These are phyloP conservation scores for Hydrochoerus hydrochaeris DNA, from an alignment of 2,113 vertebrate species.

Conservation along the genomic window DNA sequence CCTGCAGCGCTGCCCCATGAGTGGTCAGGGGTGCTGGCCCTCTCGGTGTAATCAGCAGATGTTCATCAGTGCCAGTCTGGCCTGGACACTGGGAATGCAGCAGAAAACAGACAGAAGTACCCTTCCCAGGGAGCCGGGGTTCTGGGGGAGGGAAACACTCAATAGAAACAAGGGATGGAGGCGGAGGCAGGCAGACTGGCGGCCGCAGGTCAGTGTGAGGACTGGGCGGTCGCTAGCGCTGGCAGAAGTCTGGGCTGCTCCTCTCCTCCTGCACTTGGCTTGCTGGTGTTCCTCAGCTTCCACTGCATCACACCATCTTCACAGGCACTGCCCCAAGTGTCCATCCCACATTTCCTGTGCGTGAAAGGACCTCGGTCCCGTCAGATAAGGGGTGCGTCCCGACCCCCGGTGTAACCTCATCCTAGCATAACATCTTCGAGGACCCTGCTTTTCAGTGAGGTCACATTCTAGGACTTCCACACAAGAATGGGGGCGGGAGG, in stretches of 20 bases:
- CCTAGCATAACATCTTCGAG: background rate
- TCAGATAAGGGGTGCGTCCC: background rate
- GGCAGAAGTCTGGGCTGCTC: background rate
- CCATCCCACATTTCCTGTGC: background rate
- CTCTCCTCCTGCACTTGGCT: background rate
- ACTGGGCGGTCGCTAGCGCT: background rate
- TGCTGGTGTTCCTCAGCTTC: background rate
- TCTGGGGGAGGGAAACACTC: background rate
- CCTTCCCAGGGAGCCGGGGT: background rate
- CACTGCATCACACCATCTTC: background rate
- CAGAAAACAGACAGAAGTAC: background rate
- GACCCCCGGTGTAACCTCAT: background rate
- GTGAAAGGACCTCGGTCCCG: background rate
- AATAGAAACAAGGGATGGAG: background rate
- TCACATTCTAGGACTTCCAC: background rate
- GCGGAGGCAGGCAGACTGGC: background rate
- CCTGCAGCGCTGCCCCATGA: background rate
- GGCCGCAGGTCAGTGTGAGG: background rate
- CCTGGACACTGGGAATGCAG: background rate
- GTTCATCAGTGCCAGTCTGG: background rate
- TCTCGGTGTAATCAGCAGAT: background rate
- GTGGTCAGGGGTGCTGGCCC: background rate
- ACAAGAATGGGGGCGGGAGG: background rate
- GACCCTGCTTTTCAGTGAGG: background rate
- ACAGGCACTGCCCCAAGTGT: background rate